Evolutionary conservation across 2,888 invertebrate genomes (phyloP), one percentile per base, ranked within the genome.

Genomic region (Stenurella melanura): DNA sequence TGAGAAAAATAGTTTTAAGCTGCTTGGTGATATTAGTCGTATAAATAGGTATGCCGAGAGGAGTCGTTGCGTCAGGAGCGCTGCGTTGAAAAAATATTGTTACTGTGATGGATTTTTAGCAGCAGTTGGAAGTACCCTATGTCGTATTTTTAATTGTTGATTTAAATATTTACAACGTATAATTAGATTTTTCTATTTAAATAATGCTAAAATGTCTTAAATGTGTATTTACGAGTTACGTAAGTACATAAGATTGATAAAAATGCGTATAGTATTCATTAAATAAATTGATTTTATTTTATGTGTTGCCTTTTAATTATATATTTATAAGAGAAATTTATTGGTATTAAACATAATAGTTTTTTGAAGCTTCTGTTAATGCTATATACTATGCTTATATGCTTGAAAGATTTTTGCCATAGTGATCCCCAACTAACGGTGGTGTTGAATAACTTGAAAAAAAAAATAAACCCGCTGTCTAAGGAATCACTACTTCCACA

Each of bases 1-100:
- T 56, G 70, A 38, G 10, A 66, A 60, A 9, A 70, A 61, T 34
- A 61, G 66, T 38, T 90, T 92, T 75, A 85, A 89, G 79, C 83
- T 94, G 2, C 88, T 93, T 10, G 94, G 93, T 10, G 90, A 92
- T 54, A 90, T 94, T n/a, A 94, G 93, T 85, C 90, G 93, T 18
- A 85, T 93, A n/a, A 91, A 93, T 80, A 86, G 84, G 18, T 93
- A 92, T 81, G 87, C 83, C 50, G 87, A 87, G 0, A 91, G 91
- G 82, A 91, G 92, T 72, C 84, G 86, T 5, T 93, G 93, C 83
- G 88, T 92, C 66, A 83, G 87, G 12, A 89, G 91, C 82, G 88
- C 90, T 63, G 86, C 88, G 56, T 89, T 92, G 21, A 91, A 91
- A 83, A 92, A 92, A 81, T 92, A 92, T 86, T 93, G 93, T 83